Conservation (phyloP, 2,797 vertebrate species). For the Enteromius fasciolatus region DNA sequence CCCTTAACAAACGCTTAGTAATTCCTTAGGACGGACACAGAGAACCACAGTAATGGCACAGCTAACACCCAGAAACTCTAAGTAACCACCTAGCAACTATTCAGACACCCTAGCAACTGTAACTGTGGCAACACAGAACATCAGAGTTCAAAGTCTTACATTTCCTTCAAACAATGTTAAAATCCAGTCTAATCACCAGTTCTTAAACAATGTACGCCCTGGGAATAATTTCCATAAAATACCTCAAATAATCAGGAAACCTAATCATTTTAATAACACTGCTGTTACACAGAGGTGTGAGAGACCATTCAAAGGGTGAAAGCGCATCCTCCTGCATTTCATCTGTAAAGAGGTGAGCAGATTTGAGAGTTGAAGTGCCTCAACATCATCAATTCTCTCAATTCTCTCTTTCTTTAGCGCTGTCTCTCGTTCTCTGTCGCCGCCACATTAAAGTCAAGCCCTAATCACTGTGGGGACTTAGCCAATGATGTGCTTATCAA, state of each 20-base stretch:
- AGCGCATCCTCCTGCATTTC: neutral
- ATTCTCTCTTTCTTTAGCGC: slow-evolving; percentile 30
- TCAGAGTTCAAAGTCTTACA: neutral
- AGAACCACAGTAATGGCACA: neutral
- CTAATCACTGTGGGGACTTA: slow-evolving; percentile 84
- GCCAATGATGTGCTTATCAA: slow-evolving; percentile 86
- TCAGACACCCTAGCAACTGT: neutral
- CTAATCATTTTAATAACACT: slow-evolving; percentile 27
- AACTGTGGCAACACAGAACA: neutral
- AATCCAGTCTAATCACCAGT: neutral
- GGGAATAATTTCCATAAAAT: slow-evolving; percentile 14
- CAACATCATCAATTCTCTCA: slow-evolving; percentile 39
- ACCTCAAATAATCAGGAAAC: slow-evolving; percentile 13
- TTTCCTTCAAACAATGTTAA: neutral
- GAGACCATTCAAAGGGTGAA: slow-evolving; percentile 10
- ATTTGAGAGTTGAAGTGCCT: slow-evolving; percentile 38
- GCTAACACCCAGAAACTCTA: neutral
- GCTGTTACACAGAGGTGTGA: slow-evolving; percentile 11
- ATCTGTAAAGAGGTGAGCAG: slow-evolving; percentile 35
- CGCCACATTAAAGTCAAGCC: slow-evolving; percentile 80
- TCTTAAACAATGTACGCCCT: slow-evolving; percentile 1
- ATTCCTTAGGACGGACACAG: neutral
- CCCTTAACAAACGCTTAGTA: neutral
- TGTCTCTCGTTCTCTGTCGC: slow-evolving; percentile 55
- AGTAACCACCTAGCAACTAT: slow-evolving; percentile 1